Evolutionary conservation across 2,113 vertebrate species (phyloP).

Genomic region (Tetrax tetrax): DNA sequence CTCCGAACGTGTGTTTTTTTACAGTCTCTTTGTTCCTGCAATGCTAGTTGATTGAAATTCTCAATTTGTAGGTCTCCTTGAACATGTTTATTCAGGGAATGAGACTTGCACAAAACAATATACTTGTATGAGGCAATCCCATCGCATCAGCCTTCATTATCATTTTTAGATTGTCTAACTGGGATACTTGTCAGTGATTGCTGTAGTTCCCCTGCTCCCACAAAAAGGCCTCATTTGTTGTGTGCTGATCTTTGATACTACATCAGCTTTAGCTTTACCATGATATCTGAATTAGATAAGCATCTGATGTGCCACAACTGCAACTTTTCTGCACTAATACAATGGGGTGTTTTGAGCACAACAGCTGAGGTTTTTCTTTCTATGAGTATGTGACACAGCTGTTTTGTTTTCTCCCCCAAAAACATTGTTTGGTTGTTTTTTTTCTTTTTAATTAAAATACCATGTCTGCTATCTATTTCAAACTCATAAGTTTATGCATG

Average conservation of each 20-base stretch:
- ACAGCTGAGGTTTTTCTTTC: not conserved
- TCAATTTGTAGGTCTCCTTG: constrained; percentile 13
- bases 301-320: not conserved
- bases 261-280: not conserved
- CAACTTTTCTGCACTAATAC: not conserved
- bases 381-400: not conserved
- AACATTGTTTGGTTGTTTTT: too few relatives aligned
- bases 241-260: not conserved
- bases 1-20: not conserved
- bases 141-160: constrained; percentile 45
- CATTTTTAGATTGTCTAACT: not conserved
- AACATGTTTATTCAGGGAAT: constrained; percentile 28
- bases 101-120: constrained; percentile 34
- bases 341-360: not conserved
- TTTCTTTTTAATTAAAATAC: not conserved
- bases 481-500: not conserved
- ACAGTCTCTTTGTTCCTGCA: not conserved
- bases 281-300: not conserved
- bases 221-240: not conserved
- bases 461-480: not conserved
- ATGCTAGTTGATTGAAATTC: not conserved
- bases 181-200: not conserved
- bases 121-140: constrained; percentile 45
- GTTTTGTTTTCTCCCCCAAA: accelerated
- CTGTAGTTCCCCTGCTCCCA: not conserved